Evolutionary conservation across 2,888 invertebrate species (phyloP).

Genomic region (Eretmocerus hayati): DNA sequence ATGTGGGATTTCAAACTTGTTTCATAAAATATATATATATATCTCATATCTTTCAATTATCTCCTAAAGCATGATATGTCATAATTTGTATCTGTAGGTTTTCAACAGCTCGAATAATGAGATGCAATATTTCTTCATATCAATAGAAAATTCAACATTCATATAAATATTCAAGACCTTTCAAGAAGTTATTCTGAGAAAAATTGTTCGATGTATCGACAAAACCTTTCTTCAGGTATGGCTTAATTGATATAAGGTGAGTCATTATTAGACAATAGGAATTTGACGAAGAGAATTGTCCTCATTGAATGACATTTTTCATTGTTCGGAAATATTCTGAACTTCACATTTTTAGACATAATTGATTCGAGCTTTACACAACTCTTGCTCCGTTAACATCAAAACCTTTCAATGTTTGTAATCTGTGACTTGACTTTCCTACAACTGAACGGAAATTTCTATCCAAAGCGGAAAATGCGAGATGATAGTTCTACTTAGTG

Average conservation of each 20-base stretch:
- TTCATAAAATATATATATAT: slow-evolving; percentile 10
- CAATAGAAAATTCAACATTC: slow-evolving; percentile 9
- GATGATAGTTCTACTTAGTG: no score
- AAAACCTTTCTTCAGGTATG: slow-evolving; percentile 11
- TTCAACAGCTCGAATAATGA: neutral
- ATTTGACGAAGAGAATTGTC: slow-evolving; percentile 18
- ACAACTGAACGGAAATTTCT: no score
- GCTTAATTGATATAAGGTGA: slow-evolving; percentile 13
- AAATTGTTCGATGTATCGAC: slow-evolving; percentile 4
- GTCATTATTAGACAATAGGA: slow-evolving; percentile 1
- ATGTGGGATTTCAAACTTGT: neutral
- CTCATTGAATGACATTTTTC: neutral
- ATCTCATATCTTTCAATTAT: slow-evolving; percentile 3
- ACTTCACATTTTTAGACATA: no score
- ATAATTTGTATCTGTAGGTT: slow-evolving; percentile 1
- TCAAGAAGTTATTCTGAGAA: slow-evolving; percentile 1
- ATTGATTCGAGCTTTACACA: no score
- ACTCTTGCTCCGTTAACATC: no score
- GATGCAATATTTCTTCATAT: neutral
- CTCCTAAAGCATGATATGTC: slow-evolving; percentile 19
- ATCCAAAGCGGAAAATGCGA: no score
- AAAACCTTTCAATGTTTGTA: no score
- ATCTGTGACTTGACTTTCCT: no score
- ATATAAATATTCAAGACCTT: slow-evolving; percentile 13
- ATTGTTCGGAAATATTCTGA: neutral